phyloP scores from a whole-genome alignment of 1,140 invertebrate genomes.

The Euglossa dilemma region DNA sequence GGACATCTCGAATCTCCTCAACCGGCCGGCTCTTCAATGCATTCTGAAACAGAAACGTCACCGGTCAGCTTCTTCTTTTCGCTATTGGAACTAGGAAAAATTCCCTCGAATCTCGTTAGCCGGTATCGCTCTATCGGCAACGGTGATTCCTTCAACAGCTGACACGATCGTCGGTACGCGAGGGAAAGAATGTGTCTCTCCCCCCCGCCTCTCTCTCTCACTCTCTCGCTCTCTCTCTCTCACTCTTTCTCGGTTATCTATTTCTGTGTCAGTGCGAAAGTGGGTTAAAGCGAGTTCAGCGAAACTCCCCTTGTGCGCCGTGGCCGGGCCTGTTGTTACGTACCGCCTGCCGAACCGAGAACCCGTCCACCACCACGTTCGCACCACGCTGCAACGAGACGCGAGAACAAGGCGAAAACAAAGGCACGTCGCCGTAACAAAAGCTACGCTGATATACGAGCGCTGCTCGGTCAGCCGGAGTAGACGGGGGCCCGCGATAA shows the following conservation, averaged over 20 bases:
- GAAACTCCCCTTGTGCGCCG: constrained; percentile 16
- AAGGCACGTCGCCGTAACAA: constrained; percentile 71
- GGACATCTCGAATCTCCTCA: constrained; percentile 79
- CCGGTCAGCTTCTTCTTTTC: not conserved
- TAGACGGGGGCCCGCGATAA: constrained; percentile 56
- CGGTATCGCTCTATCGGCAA: not conserved
- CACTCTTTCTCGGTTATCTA: not conserved
- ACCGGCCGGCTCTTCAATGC: constrained; percentile 73
- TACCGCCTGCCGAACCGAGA: constrained; percentile 20
- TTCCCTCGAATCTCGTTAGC: not conserved
- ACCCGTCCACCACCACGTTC: constrained; percentile 18
- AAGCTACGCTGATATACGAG: constrained; percentile 72
- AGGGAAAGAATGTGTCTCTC: constrained; percentile 3
- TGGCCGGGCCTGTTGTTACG: not conserved
- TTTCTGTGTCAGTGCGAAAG: constrained; percentile 30
- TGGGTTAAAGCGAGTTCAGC: constrained; percentile 34
- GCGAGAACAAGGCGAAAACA: constrained; percentile 73
- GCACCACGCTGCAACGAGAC: constrained; percentile 56
- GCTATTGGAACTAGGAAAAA: not conserved
- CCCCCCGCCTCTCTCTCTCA: not conserved
- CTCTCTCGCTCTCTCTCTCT: not conserved
- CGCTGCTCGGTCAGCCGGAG: constrained; percentile 46
- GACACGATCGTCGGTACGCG: constrained; percentile 15
- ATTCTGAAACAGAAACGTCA: constrained; percentile 76
- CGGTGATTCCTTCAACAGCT: not conserved